Conservation (phyloP, 2,113 vertebrate genomes). For the Eulemur rufifrons region DNA sequence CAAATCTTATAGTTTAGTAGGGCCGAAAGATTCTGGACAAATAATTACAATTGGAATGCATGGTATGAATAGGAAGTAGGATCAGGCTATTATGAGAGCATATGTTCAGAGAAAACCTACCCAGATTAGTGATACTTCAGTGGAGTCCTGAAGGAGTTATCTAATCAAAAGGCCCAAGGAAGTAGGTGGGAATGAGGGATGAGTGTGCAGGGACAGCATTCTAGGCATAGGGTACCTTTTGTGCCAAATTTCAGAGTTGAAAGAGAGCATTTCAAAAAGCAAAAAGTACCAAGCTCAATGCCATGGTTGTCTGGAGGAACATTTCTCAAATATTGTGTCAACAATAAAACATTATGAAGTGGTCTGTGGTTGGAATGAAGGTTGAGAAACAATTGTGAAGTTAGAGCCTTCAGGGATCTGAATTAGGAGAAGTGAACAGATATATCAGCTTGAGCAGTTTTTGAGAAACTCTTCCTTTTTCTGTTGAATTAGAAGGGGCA, state of each 20-base stretch:
- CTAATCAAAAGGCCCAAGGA: neutral
- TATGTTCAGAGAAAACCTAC: neutral
- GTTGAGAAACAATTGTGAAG: conserved; percentile 15
- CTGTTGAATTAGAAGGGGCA: neutral
- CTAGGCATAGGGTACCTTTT: neutral
- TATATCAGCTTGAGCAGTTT: neutral
- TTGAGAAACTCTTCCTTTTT: neutral
- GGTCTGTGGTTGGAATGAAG: neutral
- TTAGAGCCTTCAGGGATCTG: neutral
- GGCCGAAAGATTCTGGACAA: neutral
- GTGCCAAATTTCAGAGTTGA: neutral
- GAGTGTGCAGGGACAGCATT: neutral
- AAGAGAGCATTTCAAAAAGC: conserved; percentile 21
- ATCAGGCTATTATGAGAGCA: neutral
- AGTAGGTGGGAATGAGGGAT: neutral
- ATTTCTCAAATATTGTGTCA: conserved; percentile 41
- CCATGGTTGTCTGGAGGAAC: neutral
- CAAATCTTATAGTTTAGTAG: neutral
- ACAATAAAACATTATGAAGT: conserved; percentile 26
- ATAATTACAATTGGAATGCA: neutral
- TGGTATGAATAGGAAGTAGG: neutral
- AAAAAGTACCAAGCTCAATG: neutral
- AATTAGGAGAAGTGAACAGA: conserved; percentile 41
- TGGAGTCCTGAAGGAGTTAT: neutral
- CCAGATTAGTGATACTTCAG: neutral